These are phyloP conservation scores for Drosophila pseudotalamancana DNA, from an alignment of 2,888 invertebrate species.

Conservation along the genomic window DNA sequence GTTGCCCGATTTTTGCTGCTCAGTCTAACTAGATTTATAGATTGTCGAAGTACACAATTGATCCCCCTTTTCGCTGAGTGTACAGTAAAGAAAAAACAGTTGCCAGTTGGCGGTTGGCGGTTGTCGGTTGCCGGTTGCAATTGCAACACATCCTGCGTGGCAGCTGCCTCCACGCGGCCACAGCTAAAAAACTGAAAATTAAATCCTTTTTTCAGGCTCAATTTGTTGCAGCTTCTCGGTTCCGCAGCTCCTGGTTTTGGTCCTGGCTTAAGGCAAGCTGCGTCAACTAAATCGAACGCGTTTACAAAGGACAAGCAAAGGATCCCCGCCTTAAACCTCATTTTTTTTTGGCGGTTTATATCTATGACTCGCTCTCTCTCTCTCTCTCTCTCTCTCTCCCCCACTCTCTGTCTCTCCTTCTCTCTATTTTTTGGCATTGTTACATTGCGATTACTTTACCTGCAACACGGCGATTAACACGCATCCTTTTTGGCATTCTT, in stretches of 20 bases:
- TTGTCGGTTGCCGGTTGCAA: slow-evolving; percentile 36
- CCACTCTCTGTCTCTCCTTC: background rate
- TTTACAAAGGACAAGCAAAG: slow-evolving; percentile 43
- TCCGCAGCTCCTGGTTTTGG: slow-evolving; percentile 15
- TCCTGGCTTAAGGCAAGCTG: slow-evolving; percentile 69
- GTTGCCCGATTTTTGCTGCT: too few relatives aligned
- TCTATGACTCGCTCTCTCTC: background rate
- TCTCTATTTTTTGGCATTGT: slow-evolving; percentile 64
- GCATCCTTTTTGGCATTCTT: slow-evolving; percentile 46
- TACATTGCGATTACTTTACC: slow-evolving; percentile 79
- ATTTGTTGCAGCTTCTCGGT: slow-evolving; percentile 76
- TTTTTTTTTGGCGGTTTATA: slow-evolving; percentile 52
- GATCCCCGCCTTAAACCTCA: background rate
- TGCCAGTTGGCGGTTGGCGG: slow-evolving; percentile 23
- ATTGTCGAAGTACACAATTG: too few relatives aligned
- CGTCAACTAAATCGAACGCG: slow-evolving; percentile 61
- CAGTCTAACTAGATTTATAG: too few relatives aligned
- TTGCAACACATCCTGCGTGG: slow-evolving; percentile 27
- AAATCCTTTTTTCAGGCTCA: slow-evolving; percentile 84
- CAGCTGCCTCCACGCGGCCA: slow-evolving; percentile 60
- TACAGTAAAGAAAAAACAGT: background rate
- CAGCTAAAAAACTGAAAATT: slow-evolving; percentile 69
- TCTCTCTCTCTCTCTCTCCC: background rate
- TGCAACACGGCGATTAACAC: slow-evolving; percentile 80
- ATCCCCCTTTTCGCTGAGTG: slow-evolving; percentile 9